These are phyloP conservation scores for Zophobas atratus DNA, from an alignment of 1,140 invertebrate species.

Conservation along the genomic window DNA sequence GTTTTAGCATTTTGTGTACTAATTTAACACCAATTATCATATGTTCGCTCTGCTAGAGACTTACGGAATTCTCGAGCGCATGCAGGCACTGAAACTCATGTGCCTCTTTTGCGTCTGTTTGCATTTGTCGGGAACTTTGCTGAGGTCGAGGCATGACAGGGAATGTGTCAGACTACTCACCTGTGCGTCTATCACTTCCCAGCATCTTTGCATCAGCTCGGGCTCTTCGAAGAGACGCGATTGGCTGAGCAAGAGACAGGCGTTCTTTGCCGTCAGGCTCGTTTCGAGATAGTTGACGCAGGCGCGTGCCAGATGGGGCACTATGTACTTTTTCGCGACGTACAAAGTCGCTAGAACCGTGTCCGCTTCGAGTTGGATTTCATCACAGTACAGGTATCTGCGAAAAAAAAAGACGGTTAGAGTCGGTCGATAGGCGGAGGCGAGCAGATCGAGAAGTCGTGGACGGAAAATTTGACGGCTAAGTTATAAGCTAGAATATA, in stretches of 20 bases:
- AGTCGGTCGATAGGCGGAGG: not conserved
- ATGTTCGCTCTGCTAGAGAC: not conserved
- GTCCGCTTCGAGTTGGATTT: constrained; percentile 93
- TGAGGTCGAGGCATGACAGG: constrained; percentile 63
- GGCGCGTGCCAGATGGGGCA: constrained; percentile 89
- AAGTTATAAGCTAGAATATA: no score
- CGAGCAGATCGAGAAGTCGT: not conserved
- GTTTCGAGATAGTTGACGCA: constrained; percentile 95
- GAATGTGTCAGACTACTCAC: constrained; percentile 71
- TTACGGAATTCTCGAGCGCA: constrained; percentile 51
- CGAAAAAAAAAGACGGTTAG: constrained; percentile 60
- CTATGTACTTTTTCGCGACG: constrained; percentile 94
- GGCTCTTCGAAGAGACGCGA: constrained; percentile 93
- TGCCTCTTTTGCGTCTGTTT: constrained; percentile 56
- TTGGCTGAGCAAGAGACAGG: constrained; percentile 91
- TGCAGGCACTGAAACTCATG: constrained; percentile 61
- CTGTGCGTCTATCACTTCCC: constrained; percentile 96
- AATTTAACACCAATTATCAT: constrained; percentile 12
- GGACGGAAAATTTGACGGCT: no score
- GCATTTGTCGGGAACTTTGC: constrained; percentile 44
- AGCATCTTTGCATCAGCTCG: constrained; percentile 93
- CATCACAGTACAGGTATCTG: constrained; percentile 97
- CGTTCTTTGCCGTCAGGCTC: constrained; percentile 93
- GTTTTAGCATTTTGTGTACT: constrained; percentile 29
- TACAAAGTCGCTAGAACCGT: constrained; percentile 92